Conservation (phyloP, 2,797 vertebrate species). For the Eremophila alpestris region DNA sequence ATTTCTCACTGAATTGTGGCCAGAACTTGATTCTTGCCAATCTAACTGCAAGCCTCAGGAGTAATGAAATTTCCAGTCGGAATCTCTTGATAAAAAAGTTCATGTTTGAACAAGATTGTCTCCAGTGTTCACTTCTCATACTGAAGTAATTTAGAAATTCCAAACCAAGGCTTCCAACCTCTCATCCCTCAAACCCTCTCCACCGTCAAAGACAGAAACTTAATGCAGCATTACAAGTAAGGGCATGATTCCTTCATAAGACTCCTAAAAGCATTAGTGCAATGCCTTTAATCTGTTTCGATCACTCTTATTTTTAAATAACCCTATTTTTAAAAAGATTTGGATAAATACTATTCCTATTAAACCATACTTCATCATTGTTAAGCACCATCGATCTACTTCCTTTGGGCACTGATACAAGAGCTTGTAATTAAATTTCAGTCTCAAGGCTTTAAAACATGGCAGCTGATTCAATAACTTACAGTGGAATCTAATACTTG, state of each 20-base stretch:
- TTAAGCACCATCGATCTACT: constrained; percentile 72
- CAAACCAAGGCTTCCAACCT: neutral
- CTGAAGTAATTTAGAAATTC: constrained; percentile 10
- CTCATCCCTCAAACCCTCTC: neutral
- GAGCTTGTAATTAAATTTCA: constrained; percentile 66
- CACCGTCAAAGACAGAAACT: neutral
- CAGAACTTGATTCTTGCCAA: neutral
- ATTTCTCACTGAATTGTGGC: neutral
- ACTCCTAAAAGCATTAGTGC: constrained; percentile 2
- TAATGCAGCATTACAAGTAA: constrained; percentile 51
- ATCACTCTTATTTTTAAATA: constrained; percentile 60
- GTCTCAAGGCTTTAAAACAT: constrained; percentile 69
- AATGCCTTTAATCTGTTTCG: neutral
- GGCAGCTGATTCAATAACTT: constrained; percentile 70
- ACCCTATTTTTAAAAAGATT: constrained; percentile 66
- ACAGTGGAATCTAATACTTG: constrained; percentile 57
- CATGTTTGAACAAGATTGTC: constrained; percentile 56
- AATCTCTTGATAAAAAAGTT: neutral
- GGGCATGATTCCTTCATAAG: constrained; percentile 53
- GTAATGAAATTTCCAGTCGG: neutral
- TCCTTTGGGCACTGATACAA: constrained; percentile 70
- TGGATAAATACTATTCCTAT: constrained; percentile 75
- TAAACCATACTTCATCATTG: constrained; percentile 53
- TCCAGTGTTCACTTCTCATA: neutral
- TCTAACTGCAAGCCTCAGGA: neutral